Base-by-base conservation (phyloP, 2,797 vertebrate species). In the Trichosurus vulpecula region DNA sequence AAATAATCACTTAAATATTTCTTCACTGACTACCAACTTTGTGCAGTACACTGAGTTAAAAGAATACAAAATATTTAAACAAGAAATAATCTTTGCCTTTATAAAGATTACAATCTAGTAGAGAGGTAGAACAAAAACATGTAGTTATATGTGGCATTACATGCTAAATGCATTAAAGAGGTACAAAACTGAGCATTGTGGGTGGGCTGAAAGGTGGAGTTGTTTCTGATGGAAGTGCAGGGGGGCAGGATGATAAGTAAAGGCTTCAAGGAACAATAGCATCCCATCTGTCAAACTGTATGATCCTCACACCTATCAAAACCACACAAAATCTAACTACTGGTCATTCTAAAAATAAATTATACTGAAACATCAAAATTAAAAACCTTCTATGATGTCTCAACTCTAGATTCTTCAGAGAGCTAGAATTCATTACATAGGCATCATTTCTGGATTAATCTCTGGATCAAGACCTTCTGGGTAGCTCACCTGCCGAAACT, bases 401-500 rank as follows among this genome's bases (percentile, higher is more conserved):
- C 29, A 93, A 95, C 13, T 89, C 92, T 93, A 94, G 87, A 2
- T 35, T 94, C 41, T 96, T 96, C 6, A 94, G 54, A 96, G 41
- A 96, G 94, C 11, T 54, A 92, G 22, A 94, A 2, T 90, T 13
- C n/a, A 91, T 11, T 92, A 95, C 57, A 94, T 92, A 96, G 95
- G 91, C 25, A 92, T 2, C 74, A 55, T 52, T 94, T 92, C 47
- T 96, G 94, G 89, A 66, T 95, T 93, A 92, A 91, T n/a, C 52
- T 94, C 1, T 58, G 22, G 55, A 61, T 90, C 30, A 95, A 92
- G 52, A 94, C 25, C 93, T 95, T 54, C 35, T 19, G 93, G 74
- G 31, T 25, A 90, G 98, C 96, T 94, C 93, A 99, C 99, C 99
- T 99, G 99, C 98, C 99, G 99, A 98, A 99, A 99, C 97, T 99